Evolutionary conservation across 2,113 vertebrate genomes (phyloP).

Genomic region (Canis aureus): DNA sequence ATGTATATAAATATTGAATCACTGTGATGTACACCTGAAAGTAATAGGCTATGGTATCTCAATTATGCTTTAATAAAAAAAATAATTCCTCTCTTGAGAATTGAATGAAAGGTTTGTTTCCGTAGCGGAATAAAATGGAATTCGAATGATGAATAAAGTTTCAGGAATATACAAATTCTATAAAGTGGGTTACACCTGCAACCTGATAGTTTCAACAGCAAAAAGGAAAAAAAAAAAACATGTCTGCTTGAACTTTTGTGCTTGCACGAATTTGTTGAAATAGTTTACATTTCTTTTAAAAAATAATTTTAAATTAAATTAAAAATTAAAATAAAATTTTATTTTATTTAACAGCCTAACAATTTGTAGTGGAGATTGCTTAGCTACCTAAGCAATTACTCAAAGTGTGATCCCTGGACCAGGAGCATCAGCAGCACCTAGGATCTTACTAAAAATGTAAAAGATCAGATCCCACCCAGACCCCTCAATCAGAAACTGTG

Average conservation of each 20-base stretch:
- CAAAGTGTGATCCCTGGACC: not conserved
- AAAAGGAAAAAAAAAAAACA: not conserved
- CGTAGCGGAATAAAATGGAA: not conserved
- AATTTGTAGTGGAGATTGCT: not conserved
- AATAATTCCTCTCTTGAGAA: not conserved
- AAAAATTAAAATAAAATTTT: no score
- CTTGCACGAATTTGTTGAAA: conserved; percentile 25
- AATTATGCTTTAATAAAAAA: not conserved
- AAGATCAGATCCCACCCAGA: not conserved
- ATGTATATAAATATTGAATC: not conserved
- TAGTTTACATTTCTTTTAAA: not conserved
- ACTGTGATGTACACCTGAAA: not conserved
- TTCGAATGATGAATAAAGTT: conserved; percentile 28
- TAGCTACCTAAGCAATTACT: not conserved
- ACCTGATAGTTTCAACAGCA: not conserved
- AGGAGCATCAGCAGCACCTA: not conserved
- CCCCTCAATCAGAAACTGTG: not conserved
- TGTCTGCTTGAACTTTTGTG: conserved; percentile 5
- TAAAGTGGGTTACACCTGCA: conserved; percentile 24
- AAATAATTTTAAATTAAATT: no score
- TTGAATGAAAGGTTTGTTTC: not conserved
- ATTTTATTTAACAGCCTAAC: not conserved
- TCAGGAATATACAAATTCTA: not conserved
- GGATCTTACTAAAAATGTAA: not conserved
- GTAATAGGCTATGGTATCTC: not conserved